Evolutionary conservation across 2,888 invertebrate genomes (phyloP), one percentile per base, ranked within the genome.

Genomic region (Pimpla rufipes): DNA sequence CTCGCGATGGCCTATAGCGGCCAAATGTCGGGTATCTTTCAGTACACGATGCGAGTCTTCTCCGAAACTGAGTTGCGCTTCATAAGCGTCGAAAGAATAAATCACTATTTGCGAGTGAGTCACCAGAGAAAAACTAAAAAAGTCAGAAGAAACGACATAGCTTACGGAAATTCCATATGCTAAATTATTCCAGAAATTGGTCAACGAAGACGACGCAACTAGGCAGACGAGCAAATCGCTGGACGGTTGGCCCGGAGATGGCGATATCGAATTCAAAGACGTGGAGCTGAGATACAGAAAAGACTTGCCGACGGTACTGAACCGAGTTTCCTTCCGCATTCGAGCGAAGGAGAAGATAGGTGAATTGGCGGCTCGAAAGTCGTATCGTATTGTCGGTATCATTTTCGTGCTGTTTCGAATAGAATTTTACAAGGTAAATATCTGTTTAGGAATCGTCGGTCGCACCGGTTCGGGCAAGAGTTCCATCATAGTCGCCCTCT

Each of bases 1-100:
- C 93, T 96, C 81, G 96, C 95, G 0, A 91, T 96, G 84, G 93
- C 95, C 0, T 95, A 95, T 86, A 94, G 95, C 29, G 93, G 95
- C 8, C 94, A 95, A 93, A 93, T 95, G 86, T 94, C 94, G 47
- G 95, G 95, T n/a, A 93, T 95, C 37, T 94, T 95, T 86, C 95
- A 95, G 88, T 95, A 94, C 82, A 94, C 95, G 1, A 93, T 94
- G 5, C 91, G 94, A 85, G 87, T 94, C 76, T 91, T 94, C 78
- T 93, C 94, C 1, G 94, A 94, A 87, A 92, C 93, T 1, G 94
- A 94, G 89, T 90, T 93, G 6, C 92, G 93, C 42, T 94, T 95
- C 83, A 93, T 94, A 45, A 94, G 94, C 42, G 94, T 95, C 0
- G 94, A 94, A 86, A 90, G 94, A 83, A 93, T 95, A 52, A 90